Percentiles rank a stretch among this genome's conserved stretches.
phyloP scores from a whole-genome alignment of 2,113 vertebrate genomes.

The Mesembrinibis cayennensis region DNA sequence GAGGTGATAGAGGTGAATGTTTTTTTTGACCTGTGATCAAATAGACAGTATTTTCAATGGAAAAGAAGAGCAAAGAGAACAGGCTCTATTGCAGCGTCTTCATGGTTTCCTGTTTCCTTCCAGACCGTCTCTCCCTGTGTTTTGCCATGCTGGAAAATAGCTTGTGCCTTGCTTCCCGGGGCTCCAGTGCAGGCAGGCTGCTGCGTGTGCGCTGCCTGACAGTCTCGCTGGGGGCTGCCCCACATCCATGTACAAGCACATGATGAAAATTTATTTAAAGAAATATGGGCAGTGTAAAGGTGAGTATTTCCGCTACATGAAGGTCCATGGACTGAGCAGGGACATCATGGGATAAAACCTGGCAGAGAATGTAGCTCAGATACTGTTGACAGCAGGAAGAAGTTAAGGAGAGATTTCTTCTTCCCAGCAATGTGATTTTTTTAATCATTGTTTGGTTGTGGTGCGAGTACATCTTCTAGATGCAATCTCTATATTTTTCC shows the following conservation, averaged over 20 bases:
- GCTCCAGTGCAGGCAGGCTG: not conserved
- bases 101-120: not conserved
- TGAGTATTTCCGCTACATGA: not conserved
- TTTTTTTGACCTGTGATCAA: not conserved
- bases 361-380: not conserved
- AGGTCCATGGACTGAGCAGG: fast-evolving
- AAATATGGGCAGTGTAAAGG: not conserved
- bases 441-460: not conserved
- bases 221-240: not conserved
- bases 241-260: fast-evolving
- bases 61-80: not conserved
- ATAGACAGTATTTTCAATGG: not conserved
- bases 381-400: not conserved
- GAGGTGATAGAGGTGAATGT: not conserved
- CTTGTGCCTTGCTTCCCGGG: not conserved
- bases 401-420: not conserved
- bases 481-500: not conserved
- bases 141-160: not conserved
- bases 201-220: not conserved
- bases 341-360: not conserved
- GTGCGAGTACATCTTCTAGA: not conserved
- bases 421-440: not conserved
- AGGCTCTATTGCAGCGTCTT: not conserved
- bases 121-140: fast-evolving
- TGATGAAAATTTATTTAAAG: not conserved